These are phyloP conservation scores for Gastrophysa polygoni DNA, from an alignment of 2,888 invertebrate species.

Conservation along the genomic window DNA sequence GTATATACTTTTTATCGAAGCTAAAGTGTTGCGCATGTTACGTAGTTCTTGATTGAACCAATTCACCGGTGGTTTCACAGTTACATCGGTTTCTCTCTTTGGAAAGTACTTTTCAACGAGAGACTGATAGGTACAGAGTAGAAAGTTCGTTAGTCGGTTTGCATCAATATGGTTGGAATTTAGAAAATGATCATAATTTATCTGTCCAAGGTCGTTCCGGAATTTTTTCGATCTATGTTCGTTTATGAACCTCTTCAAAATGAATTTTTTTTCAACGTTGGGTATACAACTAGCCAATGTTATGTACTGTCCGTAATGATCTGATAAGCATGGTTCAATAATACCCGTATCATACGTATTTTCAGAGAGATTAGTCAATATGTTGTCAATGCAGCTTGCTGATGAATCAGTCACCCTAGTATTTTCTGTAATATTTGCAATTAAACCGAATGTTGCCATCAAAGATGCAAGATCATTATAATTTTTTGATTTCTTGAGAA, in stretches of 20 bases:
- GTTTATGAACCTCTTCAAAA: conserved; percentile 2
- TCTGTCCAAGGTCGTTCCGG: not conserved
- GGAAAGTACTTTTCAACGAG: not conserved
- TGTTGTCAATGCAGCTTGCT: conserved; percentile 7
- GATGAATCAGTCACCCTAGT: no score
- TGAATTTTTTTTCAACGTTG: conserved; percentile 7
- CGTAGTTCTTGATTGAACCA: no score
- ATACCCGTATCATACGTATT: conserved; percentile 1
- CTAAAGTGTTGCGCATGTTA: no score
- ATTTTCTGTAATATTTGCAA: no score
- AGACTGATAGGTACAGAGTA: not conserved
- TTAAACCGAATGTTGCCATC: no score
- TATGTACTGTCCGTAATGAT: conserved; percentile 7
- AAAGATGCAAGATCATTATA: no score
- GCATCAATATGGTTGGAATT: not conserved
- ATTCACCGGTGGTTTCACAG: no score
- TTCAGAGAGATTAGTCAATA: conserved; percentile 4
- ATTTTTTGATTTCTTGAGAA: not conserved
- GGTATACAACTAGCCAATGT: not conserved
- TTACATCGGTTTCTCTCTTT: not conserved
- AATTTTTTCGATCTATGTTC: not conserved
- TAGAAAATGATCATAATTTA: not conserved
- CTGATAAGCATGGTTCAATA: conserved; percentile 7
- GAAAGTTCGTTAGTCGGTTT: not conserved
- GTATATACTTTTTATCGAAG: conserved; percentile 4